Conservation (phyloP, 1,140 invertebrate genomes). For the Calephelis virginiensis region DNA sequence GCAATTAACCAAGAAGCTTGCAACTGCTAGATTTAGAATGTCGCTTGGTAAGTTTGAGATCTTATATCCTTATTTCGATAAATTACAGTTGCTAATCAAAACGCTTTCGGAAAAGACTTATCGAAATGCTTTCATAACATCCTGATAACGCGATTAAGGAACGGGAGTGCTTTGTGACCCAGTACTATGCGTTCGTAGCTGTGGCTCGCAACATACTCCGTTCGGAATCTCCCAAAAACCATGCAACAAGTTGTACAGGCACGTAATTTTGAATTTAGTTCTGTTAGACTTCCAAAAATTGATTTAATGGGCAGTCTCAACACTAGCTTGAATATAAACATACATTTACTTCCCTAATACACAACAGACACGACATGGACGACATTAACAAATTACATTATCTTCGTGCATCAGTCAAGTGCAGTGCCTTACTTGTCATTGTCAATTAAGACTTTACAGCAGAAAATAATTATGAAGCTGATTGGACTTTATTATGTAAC, state of each 20-base stretch:
- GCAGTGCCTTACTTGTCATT: conserved; percentile 13
- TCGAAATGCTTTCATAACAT: not conserved
- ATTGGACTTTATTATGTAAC: conserved; percentile 20
- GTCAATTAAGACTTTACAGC: not conserved
- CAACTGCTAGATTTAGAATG: conserved; percentile 2
- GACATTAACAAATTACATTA: conserved; percentile 23
- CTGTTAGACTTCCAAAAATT: not conserved
- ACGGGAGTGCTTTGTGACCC: not conserved
- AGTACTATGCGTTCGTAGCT: not conserved
- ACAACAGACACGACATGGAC: not conserved
- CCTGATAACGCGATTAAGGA: not conserved
- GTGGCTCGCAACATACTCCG: no score
- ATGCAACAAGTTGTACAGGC: no score
- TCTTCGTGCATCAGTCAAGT: conserved; percentile 1
- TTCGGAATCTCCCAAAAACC: no score
- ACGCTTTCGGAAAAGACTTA: not conserved
- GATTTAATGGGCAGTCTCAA: conserved; percentile 8
- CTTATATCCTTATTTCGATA: no score
- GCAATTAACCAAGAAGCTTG: not conserved
- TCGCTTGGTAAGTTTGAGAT: not conserved
- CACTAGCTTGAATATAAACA: conserved; percentile 19
- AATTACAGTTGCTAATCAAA: not conserved
- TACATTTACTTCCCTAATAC: conserved; percentile 20
- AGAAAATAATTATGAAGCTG: conserved; percentile 4
- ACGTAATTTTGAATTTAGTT: not conserved